Evolutionary conservation across 1,140 invertebrate genomes (phyloP).

Genomic region (Ostrea edulis): DNA sequence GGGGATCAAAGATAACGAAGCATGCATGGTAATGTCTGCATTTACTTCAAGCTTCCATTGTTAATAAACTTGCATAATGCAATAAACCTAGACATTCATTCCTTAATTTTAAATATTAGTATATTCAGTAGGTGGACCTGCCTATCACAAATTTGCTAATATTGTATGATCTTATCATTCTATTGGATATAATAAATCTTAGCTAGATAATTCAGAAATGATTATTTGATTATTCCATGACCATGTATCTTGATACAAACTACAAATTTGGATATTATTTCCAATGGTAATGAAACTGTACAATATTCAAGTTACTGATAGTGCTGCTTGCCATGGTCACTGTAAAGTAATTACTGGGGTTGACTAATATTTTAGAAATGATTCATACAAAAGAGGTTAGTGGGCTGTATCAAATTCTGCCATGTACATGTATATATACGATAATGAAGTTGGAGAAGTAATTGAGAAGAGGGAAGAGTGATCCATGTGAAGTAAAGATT

Average conservation of each 20-base stretch:
- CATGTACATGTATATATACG: constrained; percentile 17
- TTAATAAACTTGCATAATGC: no score
- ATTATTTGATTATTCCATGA: neutral
- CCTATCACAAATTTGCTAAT: neutral
- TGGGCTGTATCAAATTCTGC: constrained; percentile 30
- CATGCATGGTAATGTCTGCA: no score
- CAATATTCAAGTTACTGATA: no score
- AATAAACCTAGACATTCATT: no score
- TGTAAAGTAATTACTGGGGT: no score
- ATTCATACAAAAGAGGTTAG: constrained; percentile 16
- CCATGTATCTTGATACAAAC: neutral
- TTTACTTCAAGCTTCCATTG: no score
- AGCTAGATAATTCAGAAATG: neutral
- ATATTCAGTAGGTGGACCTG: neutral
- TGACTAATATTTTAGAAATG: neutral
- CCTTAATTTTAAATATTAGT: no score
- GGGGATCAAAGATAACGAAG: no score
- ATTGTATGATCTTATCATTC: constrained; percentile 8
- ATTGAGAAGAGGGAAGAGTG: constrained; percentile 1
- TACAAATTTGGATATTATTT: neutral
- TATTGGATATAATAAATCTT: neutral
- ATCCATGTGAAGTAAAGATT: neutral
- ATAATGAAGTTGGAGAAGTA: constrained; percentile 7
- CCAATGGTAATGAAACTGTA: neutral
- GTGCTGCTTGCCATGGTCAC: no score